Conservation (phyloP, 2,113 vertebrate species). For the Leptosomus discolor region DNA sequence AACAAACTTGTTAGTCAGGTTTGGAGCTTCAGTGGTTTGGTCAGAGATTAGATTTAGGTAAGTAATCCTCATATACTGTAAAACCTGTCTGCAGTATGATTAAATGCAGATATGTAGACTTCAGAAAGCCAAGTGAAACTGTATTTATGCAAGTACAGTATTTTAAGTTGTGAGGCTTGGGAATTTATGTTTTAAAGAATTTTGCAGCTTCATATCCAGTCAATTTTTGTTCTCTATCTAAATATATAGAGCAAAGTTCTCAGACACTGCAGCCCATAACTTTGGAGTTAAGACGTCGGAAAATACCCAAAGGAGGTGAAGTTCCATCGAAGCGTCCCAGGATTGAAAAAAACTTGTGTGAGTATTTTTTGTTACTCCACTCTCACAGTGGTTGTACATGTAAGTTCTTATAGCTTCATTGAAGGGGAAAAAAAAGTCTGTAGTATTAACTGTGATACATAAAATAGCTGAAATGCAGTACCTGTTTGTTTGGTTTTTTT, state of each 20-base stretch:
- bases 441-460: neutral
- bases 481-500: neutral
- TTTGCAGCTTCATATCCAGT: neutral
- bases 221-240: neutral
- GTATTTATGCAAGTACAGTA: neutral
- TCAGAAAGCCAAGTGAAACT: neutral
- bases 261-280: slow-evolving; percentile 80
- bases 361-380: slow-evolving; percentile 38
- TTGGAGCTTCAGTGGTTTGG: neutral
- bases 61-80: neutral
- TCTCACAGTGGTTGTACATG: neutral
- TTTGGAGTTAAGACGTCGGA: slow-evolving; percentile 81
- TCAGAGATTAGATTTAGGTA: neutral
- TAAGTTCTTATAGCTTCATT: neutral
- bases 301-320: slow-evolving; percentile 79
- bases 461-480: neutral
- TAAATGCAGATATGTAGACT: neutral
- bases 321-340: slow-evolving; percentile 81
- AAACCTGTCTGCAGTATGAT: neutral
- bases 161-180: neutral
- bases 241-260: slow-evolving; percentile 70
- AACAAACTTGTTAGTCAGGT: neutral
- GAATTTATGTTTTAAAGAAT: neutral
- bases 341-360: slow-evolving; percentile 77
- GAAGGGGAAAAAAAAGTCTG: rapidly evolving